Evolutionary conservation across 2,113 vertebrate species (phyloP), one percentile per base, ranked within the genome.

Genomic region (Rhea americana): DNA sequence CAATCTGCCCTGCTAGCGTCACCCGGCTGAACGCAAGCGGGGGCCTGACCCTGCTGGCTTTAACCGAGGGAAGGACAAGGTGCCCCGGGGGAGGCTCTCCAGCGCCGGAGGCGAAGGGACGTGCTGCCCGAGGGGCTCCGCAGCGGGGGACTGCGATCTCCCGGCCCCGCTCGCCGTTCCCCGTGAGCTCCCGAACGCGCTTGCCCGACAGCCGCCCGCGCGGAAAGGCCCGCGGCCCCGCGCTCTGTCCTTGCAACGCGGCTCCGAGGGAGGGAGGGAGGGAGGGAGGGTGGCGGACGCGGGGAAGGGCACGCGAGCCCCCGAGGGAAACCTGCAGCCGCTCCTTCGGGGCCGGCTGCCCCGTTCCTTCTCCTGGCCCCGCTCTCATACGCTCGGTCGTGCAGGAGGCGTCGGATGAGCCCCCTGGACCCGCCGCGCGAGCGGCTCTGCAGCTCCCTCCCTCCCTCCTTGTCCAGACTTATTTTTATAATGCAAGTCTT

Each of bases 341-440:
- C 70, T 68, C 39, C 35, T 55, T 26, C 18, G 45, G 39, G 74
- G 62, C n/a, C 7, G 45, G 39, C 43, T 35, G 39, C 16, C 13
- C 25, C 22, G 56, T 43, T 55, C 55, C 62, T 53, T 56, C 9
- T 32, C 13, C 35, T 13, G 32, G 18, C 39, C 30, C 21, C 18
- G 9, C 39, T 67, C 41, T 80, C 17, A 26, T 15, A n/a, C 53
- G 11, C 41, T n/a, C 6, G 41, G 66, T 45, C 14, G 0, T 19
- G 6, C 0, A 0, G 11, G 3, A 48, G 2, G 0, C 7, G 39
- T 11, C 1, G 2, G 17, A 47, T 37, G 32, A 66, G 2, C 17
- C 37, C 15, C 7, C 37, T 32, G 35, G 35, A 35, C 35, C 35
- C 35, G 35, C 35, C 35, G 35, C 45, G 9, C 26, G 37, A 68